Percentiles rank a stretch among this genome's conserved stretches.
These are phyloP conservation scores for Aphelinus certus DNA, from an alignment of 1,140 invertebrate species.

Conservation along the genomic window DNA sequence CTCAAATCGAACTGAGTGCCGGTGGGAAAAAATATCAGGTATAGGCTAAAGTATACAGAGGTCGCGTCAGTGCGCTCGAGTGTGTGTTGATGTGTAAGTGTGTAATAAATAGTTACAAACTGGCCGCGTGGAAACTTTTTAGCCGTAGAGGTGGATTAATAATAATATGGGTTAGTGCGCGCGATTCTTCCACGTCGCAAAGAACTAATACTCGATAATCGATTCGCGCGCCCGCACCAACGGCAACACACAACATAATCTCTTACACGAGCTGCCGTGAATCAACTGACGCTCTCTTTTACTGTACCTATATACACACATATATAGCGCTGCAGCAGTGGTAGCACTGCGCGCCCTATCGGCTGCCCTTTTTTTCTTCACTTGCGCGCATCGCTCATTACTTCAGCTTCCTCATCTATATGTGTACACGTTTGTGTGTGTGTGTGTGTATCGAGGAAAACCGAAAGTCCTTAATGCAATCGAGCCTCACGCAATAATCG, in stretches of 20 bases:
- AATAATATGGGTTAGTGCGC: no score
- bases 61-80: no score
- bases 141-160: no score
- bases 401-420: background rate
- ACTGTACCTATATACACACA: background rate
- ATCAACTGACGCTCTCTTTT: background rate
- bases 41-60: no score
- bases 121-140: no score
- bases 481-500: no score
- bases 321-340: background rate
- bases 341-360: background rate
- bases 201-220: slow-evolving; percentile 33
- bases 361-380: background rate
- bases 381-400: background rate
- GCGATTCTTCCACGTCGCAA: slow-evolving; percentile 2
- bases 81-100: no score
- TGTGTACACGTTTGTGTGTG: background rate
- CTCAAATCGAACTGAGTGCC: no score
- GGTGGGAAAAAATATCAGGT: no score
- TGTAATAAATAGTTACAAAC: no score
- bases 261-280: slow-evolving; percentile 19
- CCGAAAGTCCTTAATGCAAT: no score
- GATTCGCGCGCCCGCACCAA: background rate
- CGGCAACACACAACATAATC: slow-evolving; percentile 17
- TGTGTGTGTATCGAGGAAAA: background rate